phyloP scores from a whole-genome alignment of 1,140 invertebrate genomes.

The Conus betulinus region DNA sequence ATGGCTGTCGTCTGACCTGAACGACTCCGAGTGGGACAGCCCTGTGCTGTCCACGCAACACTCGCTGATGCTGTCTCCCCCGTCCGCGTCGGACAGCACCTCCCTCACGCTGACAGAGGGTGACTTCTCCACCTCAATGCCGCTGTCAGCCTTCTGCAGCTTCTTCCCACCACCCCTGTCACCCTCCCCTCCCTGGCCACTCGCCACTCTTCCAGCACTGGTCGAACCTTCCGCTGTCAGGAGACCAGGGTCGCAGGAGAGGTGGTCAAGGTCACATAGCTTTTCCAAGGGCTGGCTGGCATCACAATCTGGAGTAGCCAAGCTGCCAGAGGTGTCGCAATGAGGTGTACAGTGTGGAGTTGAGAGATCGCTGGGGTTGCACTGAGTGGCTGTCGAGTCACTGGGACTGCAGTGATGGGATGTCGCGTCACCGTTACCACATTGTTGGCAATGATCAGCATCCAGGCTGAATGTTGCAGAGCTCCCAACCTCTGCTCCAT shows the following conservation, averaged over 20 bases:
- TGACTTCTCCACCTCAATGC: conserved; percentile 69
- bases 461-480: no score
- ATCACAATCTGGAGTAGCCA: no score
- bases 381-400: no score
- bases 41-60: conserved; percentile 31
- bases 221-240: neutral
- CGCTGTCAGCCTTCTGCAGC: conserved; percentile 73
- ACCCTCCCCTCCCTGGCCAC: neutral
- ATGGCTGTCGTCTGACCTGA: conserved; percentile 26
- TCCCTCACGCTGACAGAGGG: conserved; percentile 51
- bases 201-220: neutral
- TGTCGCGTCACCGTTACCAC: no score
- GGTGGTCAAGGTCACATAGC: no score
- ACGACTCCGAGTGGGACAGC: conserved; percentile 27
- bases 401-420: no score
- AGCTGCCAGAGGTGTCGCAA: neutral
- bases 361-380: neutral
- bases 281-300: neutral
- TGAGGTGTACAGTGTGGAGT: neutral
- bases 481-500: no score
- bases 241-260: neutral
- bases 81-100: conserved; percentile 44
- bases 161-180: neutral
- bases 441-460: no score
- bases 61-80: conserved; percentile 53